Base-by-base conservation (phyloP, 2,888 invertebrate species). In the Agrotis segetum region DNA sequence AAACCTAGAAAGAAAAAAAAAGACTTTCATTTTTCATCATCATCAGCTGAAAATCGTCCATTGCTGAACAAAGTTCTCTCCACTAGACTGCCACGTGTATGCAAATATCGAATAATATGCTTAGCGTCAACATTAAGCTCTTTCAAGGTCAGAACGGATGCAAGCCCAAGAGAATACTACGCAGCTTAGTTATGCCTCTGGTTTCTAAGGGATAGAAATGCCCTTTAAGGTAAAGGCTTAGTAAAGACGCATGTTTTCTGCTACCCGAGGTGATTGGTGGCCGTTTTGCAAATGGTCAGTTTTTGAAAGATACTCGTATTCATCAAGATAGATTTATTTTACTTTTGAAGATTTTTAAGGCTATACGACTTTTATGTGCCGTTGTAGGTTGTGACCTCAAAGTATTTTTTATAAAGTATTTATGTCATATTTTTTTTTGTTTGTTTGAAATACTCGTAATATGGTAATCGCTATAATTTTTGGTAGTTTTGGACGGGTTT, bases 111-210 rank as follows among this genome's bases (percentile, higher is more conserved):
- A 40, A 40, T 40, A 40, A 40, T 40, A 40, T 40, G 11, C 34
- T 4, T 40, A 40, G 40, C 40, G 40, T 40, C 40, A 40, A 56
- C 19, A 46, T 50, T 58, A 63, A 64, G 47, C 24, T 47, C 13
- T 58, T 6, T n/a, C 53, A 56, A 61, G 60, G 49, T 67, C 19
- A 16, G 3, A 34, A 61, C 19, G 17, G 21, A 47, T 71, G 58
- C 66, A 76, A 67, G 17, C 79, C 64, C 79, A 71, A 16, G 71
- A 81, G 81, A 29, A 24, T 67, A 21, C 50, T 79, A 81, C 81
- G 71, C 24, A 76, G 67, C 67, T 71, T 71, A 40, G 40, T 40
- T 64, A 19, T 16, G 53, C 7, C 34, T 40, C 53, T 65, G 24
- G 64, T 68, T 65, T 62, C 6, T 64, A 67, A 61, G 52, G 60